Evolutionary conservation across 2,888 invertebrate genomes (phyloP).

Genomic region (Icerya purchasi): DNA sequence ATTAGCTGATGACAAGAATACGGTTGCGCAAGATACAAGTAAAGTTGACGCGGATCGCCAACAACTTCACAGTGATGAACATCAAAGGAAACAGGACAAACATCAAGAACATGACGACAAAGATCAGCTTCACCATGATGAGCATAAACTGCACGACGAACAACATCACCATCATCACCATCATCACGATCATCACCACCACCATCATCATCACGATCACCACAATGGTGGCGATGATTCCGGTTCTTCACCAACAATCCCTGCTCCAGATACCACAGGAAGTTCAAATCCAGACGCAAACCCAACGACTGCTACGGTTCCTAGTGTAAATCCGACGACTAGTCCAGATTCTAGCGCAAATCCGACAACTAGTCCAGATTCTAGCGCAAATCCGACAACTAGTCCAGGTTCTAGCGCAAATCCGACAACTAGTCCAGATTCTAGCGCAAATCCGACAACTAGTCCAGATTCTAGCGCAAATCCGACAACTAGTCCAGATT

Average conservation of each 20-base stretch:
- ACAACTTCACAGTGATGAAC: background rate
- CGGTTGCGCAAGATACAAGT: background rate
- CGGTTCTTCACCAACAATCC: too few species aligned
- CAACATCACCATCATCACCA: background rate
- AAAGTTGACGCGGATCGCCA: background rate
- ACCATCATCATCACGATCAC: background rate
- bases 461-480: background rate
- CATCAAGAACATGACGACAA: background rate
- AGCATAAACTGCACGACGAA: background rate
- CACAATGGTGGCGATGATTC: too few species aligned
- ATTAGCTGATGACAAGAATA: background rate
- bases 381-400: too few species aligned
- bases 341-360: background rate
- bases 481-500: too few species aligned
- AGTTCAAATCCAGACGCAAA: too few species aligned
- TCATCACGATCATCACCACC: background rate
- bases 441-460: too few species aligned
- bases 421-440: too few species aligned
- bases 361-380: background rate
- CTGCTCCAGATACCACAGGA: too few species aligned
- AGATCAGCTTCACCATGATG: background rate
- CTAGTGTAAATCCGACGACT: background rate
- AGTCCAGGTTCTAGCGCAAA: background rate
- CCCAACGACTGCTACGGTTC: background rate
- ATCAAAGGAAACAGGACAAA: background rate